phyloP scores from a whole-genome alignment of 1,140 invertebrate species.

The Caenorhabditis tropicalis region DNA sequence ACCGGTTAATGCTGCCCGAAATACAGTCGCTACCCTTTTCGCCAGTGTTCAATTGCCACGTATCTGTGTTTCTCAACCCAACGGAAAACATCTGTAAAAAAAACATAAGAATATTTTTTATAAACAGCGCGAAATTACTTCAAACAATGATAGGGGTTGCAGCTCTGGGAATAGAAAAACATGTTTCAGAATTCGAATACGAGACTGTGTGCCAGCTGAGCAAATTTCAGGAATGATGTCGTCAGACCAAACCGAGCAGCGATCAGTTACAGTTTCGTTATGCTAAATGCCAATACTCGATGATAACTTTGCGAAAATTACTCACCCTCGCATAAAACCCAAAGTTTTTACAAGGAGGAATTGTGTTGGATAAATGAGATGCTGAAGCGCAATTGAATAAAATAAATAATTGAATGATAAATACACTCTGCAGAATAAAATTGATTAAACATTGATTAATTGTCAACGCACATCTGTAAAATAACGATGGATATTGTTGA shows the following conservation, averaged over 20 bases:
- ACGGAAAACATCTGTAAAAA: conserved; percentile 17
- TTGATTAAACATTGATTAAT: neutral
- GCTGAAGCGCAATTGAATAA: conserved; percentile 28
- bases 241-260: conserved; percentile 23
- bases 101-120: neutral
- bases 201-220: conserved; percentile 27
- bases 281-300: neutral
- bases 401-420: conserved; percentile 23
- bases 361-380: conserved; percentile 8
- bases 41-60: conserved; percentile 7
- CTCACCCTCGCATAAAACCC: neutral
- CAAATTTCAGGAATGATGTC: conserved; percentile 24
- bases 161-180: conserved; percentile 15
- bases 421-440: neutral
- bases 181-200: conserved; percentile 18
- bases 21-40: conserved; percentile 34
- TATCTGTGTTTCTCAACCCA: conserved; percentile 8
- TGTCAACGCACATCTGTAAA: neutral
- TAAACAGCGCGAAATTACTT: neutral
- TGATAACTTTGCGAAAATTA: neutral
- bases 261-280: conserved; percentile 35
- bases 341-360: conserved; percentile 28
- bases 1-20: conserved; percentile 19
- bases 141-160: conserved; percentile 15
- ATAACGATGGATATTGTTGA: neutral